phyloP scores from a whole-genome alignment of 2,797 vertebrate species.

The Amniataba percoides region DNA sequence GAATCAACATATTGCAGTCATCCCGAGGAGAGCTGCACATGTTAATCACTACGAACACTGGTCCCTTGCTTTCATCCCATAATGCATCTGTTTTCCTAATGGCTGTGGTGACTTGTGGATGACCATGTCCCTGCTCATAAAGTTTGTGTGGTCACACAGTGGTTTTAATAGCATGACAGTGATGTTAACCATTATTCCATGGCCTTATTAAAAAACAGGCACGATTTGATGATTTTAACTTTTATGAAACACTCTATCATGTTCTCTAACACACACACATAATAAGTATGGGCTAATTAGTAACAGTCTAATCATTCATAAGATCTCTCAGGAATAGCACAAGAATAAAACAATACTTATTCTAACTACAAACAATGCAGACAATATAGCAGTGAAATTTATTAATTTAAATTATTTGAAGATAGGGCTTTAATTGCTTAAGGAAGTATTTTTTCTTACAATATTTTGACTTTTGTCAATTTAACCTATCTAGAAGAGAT shows the following conservation, averaged over 20 bases:
- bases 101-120: constrained; percentile 55
- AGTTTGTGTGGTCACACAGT: constrained; percentile 55
- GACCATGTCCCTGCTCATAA: constrained; percentile 60
- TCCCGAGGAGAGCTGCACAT: constrained; percentile 18
- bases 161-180: constrained; percentile 67
- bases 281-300: constrained; percentile 13
- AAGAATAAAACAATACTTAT: constrained; percentile 10
- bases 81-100: constrained; percentile 60
- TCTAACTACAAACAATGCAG: constrained; percentile 11
- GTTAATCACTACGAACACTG: constrained; percentile 34
- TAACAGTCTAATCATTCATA: constrained; percentile 10
- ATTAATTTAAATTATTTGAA: neutral
- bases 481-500: constrained; percentile 19
- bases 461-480: constrained; percentile 33
- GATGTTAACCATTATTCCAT: constrained; percentile 56
- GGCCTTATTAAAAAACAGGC: constrained; percentile 52
- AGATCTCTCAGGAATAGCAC: constrained; percentile 1
- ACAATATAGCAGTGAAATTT: constrained; percentile 10
- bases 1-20: constrained; percentile 25
- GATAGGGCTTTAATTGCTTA: neutral
- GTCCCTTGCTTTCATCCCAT: constrained; percentile 42
- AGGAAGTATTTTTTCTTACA: constrained; percentile 29
- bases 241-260: constrained; percentile 65
- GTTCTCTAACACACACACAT: constrained; percentile 31
- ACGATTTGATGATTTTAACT: constrained; percentile 45